Evolutionary conservation across 2,113 vertebrate species (phyloP), one percentile per base, ranked within the genome.

Genomic region (Solea senegalensis): DNA sequence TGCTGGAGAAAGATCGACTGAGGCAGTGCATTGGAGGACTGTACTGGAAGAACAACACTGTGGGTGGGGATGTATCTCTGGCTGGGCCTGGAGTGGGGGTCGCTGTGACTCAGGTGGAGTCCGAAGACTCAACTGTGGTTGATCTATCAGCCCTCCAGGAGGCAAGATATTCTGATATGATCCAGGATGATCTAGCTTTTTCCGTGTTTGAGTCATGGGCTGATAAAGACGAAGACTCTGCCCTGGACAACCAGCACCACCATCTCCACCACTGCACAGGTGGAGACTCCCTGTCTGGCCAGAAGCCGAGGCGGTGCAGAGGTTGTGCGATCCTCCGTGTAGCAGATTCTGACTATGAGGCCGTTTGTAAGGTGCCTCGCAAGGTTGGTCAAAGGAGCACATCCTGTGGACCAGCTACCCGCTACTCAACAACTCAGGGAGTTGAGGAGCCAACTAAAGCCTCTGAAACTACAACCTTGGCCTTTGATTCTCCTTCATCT

Each of bases 1-100:
- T 98, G 70, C 91, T 94, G 84, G 97, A 99, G 88, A 98, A 97
- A 54, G 95, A 98, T 15, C 93, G 96, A 40, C 95, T 99, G 74
- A 93, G 96, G 63, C 94, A 95, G 86, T 96, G 97, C 69, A 93
- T 99, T 0, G 92, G 95, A 0, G 93, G 93, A 27, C 89, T 97
- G 65, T 98, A 97, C 90, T 88, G 92, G 6, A 94, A 91, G 89
- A 95, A 95, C 85, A 99, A 99, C 0, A 7, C 62, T 0, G 86
- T 81, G 40, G 88, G 90, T 0, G 51, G 21, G 3, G 7, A 2
- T 1, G 6, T 2, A 54, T 45, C 8, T 0, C 69, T 39, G 0
- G 82, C 93, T 0, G 90, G 91, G 8, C 16, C 86, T 0, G 43
- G 81, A 0, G 87, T 76, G 54, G 72, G 64, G 2, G 90, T 81